phyloP scores from a whole-genome alignment of 2,888 invertebrate species.

The Dryomyza anilis region DNA sequence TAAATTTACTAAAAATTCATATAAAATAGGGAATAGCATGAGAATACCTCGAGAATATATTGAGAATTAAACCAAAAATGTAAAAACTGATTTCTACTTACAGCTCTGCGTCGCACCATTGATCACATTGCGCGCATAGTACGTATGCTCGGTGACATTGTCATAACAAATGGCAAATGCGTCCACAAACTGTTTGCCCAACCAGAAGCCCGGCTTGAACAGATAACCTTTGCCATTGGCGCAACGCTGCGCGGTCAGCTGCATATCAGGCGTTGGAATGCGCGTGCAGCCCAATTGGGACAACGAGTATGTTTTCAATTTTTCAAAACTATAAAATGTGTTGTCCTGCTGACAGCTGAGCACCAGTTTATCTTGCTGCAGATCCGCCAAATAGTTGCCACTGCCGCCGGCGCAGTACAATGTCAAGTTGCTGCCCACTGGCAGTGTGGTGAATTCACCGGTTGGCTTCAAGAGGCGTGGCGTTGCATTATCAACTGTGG shows the following conservation, averaged over 20 bases:
- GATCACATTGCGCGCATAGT: slow-evolving; percentile 54
- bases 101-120: slow-evolving; percentile 55
- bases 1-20: background rate
- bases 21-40: no score
- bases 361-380: slow-evolving; percentile 10
- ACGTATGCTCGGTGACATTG: slow-evolving; percentile 43
- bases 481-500: background rate
- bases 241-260: slow-evolving; percentile 41
- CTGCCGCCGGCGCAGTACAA: slow-evolving; percentile 41
- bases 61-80: no score
- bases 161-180: background rate
- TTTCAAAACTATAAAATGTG: slow-evolving; percentile 7
- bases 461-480: slow-evolving; percentile 35
- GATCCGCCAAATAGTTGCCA: slow-evolving; percentile 33
- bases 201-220: slow-evolving; percentile 39
- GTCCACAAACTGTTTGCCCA: background rate
- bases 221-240: slow-evolving; percentile 40
- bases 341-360: slow-evolving; percentile 27
- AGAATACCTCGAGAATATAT: no score
- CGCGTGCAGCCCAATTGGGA: slow-evolving; percentile 27
- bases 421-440: slow-evolving; percentile 32
- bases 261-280: slow-evolving; percentile 34
- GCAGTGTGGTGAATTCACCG: slow-evolving; percentile 31
- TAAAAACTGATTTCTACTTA: no score
- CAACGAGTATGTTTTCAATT: background rate